These are phyloP conservation scores for Cyprinodon variegatus DNA, from an alignment of 2,113 vertebrate species.

Conservation along the genomic window DNA sequence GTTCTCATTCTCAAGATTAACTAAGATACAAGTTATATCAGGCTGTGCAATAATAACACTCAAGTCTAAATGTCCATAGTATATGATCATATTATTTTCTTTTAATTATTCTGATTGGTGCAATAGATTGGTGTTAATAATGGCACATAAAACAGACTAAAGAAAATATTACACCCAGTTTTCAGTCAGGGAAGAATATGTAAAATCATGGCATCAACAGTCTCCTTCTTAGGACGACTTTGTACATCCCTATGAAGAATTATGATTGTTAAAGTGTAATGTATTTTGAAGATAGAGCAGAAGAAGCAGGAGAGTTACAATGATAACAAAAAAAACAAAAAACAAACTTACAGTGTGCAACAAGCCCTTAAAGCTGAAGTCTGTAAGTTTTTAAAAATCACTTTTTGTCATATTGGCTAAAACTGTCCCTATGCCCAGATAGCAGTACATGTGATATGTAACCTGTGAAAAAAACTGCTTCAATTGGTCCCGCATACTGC, in stretches of 20 bases:
- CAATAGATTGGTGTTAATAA: not conserved
- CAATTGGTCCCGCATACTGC: too few species aligned
- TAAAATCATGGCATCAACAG: not conserved
- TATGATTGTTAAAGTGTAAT: not conserved
- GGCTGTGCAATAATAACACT: not conserved
- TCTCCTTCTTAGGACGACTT: too few species aligned
- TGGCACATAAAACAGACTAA: not conserved
- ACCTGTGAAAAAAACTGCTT: too few species aligned
- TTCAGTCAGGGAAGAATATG: not conserved
- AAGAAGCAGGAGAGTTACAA: too few species aligned
- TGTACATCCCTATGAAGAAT: not conserved
- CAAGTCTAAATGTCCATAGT: constrained; percentile 3
- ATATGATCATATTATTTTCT: not conserved
- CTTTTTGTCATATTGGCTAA: too few species aligned
- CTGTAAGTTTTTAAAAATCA: too few species aligned
- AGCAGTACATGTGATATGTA: too few species aligned
- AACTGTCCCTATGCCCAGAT: too few species aligned
- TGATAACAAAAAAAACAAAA: too few species aligned
- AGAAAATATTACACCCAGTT: not conserved
- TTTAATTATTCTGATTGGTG: constrained; percentile 1
- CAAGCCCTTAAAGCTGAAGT: too few species aligned
- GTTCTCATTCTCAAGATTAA: not conserved
- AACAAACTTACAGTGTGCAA: too few species aligned
- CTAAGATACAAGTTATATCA: not conserved
- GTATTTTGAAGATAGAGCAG: too few species aligned